Evolutionary conservation across 2,113 vertebrate genomes (phyloP).

Genomic region (Sylvilagus bachmani): DNA sequence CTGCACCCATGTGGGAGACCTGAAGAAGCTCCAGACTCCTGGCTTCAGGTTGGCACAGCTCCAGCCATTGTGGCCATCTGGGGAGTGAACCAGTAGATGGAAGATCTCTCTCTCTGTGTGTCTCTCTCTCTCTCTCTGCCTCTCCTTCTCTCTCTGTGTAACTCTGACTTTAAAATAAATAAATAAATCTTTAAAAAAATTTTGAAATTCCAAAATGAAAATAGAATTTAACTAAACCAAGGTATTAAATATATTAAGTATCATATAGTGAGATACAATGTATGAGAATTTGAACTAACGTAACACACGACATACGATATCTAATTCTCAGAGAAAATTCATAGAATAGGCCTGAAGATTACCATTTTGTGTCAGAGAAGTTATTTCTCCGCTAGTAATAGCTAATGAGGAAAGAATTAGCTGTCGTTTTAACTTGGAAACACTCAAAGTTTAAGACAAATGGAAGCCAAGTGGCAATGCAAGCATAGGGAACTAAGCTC

Average conservation of each 20-base stretch:
- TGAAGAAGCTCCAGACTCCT: too few species aligned
- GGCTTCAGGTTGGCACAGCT: too few species aligned
- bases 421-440: background rate
- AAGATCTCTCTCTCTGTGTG: too few species aligned
- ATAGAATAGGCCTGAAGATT: background rate
- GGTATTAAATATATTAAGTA: background rate
- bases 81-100: too few species aligned
- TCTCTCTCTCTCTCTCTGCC: too few species aligned
- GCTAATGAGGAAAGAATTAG: background rate
- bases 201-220: background rate
- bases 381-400: background rate
- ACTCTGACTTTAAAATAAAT: too few species aligned
- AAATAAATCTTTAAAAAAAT: background rate
- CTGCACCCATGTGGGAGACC: too few species aligned
- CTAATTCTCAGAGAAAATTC: background rate
- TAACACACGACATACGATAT: accelerated
- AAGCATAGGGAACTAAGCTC: background rate
- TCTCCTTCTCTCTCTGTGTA: too few species aligned
- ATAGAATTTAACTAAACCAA: background rate
- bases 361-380: background rate
- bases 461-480: background rate
- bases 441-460: background rate
- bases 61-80: too few species aligned
- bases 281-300: background rate
- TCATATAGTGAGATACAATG: background rate